A percentile compares a stretch with the other conserved stretches of the same genome.
Evolutionary conservation across 2,113 vertebrate genomes (phyloP).

Genomic region (Scopus umbretta): DNA sequence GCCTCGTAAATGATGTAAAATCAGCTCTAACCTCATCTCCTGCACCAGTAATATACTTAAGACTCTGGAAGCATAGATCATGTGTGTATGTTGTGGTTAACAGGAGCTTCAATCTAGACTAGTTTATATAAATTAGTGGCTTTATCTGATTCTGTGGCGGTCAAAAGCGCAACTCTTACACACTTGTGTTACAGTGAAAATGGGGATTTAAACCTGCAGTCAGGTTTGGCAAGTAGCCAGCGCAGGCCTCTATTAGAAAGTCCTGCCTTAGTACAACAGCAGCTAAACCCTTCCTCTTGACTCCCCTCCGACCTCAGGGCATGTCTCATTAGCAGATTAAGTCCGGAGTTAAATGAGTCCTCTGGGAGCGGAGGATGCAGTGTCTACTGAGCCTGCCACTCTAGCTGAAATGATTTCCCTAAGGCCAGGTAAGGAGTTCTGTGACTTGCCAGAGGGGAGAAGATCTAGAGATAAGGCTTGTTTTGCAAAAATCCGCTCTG

Average conservation of each 20-base stretch:
- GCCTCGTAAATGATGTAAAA: neutral
- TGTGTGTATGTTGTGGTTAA: neutral
- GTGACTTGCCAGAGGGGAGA: neutral
- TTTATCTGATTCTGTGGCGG: conserved; percentile 1
- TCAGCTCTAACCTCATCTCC: neutral
- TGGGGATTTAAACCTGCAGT: neutral
- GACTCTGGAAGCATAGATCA: neutral
- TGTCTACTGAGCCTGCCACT: neutral
- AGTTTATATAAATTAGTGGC: neutral
- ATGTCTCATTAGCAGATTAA: conserved; percentile 53
- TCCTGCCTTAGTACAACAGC: neutral
- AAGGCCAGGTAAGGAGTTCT: neutral
- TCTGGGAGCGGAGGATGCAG: neutral
- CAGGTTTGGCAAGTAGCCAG: neutral
- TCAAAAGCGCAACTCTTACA: neutral
- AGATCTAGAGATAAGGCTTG: conserved; percentile 31
- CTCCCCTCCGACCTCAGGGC: neutral
- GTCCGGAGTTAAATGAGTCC: conserved; percentile 14
- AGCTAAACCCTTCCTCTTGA: neutral
- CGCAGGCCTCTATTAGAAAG: neutral
- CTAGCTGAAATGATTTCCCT: neutral
- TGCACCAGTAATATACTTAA: neutral
- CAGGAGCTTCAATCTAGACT: neutral
- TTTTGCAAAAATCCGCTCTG: neutral
- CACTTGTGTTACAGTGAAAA: neutral